Evolutionary conservation across 2,888 invertebrate species (phyloP).

Genomic region (Hyalella azteca): DNA sequence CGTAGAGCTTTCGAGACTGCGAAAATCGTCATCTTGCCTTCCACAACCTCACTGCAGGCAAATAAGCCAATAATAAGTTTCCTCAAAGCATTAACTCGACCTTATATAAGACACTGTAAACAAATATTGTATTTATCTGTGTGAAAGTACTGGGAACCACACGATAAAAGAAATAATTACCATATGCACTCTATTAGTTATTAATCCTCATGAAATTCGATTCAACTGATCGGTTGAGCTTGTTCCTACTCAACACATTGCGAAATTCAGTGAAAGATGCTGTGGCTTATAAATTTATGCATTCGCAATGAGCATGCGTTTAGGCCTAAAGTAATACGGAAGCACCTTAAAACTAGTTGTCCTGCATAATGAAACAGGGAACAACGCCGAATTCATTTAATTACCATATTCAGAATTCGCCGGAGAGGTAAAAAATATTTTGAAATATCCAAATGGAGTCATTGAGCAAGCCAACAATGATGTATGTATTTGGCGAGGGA

Average conservation of each 20-base stretch:
- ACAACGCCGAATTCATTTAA: too few relatives aligned
- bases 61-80: too few relatives aligned
- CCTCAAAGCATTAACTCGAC: too few relatives aligned
- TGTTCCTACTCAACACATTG: background rate
- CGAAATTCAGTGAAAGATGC: background rate
- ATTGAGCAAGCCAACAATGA: too few relatives aligned
- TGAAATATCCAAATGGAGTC: too few relatives aligned
- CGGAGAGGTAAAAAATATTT: too few relatives aligned
- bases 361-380: too few relatives aligned
- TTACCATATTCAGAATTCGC: too few relatives aligned
- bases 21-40: constrained; percentile 17
- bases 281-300: background rate
- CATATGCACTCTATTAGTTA: background rate
- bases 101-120: too few relatives aligned
- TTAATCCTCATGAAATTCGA: background rate
- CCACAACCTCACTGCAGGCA: background rate
- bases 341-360: too few relatives aligned
- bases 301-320: background rate
- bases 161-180: background rate
- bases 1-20: background rate
- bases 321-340: background rate
- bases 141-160: background rate
- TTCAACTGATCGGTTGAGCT: background rate
- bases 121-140: background rate
- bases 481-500: too few relatives aligned